Percentiles rank a stretch among this genome's conserved stretches.
These are phyloP conservation scores for Epirrhoe alternata DNA, from an alignment of 2,888 invertebrate species.

Conservation along the genomic window DNA sequence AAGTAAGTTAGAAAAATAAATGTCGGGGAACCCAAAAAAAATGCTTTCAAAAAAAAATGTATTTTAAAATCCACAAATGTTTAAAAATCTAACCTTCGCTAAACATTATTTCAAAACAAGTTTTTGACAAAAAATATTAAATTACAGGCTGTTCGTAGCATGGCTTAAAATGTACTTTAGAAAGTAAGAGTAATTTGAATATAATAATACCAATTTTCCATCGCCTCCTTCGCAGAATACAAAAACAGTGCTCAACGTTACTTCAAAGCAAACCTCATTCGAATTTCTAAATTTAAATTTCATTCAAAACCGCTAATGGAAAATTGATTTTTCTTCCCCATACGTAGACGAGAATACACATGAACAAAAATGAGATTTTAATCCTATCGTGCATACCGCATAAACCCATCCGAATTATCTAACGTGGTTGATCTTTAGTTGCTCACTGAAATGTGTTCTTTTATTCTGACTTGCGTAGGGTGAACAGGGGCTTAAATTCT, in stretches of 20 bases:
- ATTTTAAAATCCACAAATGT: too few relatives aligned
- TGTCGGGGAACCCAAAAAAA: too few relatives aligned
- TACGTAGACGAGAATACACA: constrained; percentile 32
- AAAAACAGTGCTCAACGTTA: neutral
- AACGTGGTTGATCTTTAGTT: constrained; percentile 78
- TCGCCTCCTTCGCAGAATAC: neutral
- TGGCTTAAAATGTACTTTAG: neutral
- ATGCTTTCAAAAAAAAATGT: too few relatives aligned
- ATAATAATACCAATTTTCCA: neutral
- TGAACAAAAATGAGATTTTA: constrained; percentile 58
- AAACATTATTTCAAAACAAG: too few relatives aligned
- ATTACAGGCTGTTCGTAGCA: too few relatives aligned
- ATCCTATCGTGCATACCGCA: constrained; percentile 62
- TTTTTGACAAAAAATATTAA: too few relatives aligned
- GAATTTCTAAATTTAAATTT: constrained; percentile 22
- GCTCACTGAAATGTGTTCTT: constrained; percentile 78
- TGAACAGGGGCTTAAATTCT: constrained; percentile 77
- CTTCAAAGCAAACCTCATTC: constrained; percentile 5
- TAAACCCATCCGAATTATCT: constrained; percentile 76
- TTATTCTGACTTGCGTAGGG: constrained; percentile 69
- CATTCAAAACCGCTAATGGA: constrained; percentile 15
- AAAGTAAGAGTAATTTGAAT: neutral
- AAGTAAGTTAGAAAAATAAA: too few relatives aligned
- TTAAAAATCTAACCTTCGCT: too few relatives aligned
- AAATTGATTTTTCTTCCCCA: constrained; percentile 25